Evolutionary conservation across 2,113 vertebrate species (phyloP).

Genomic region (Pseudorasbora parva): DNA sequence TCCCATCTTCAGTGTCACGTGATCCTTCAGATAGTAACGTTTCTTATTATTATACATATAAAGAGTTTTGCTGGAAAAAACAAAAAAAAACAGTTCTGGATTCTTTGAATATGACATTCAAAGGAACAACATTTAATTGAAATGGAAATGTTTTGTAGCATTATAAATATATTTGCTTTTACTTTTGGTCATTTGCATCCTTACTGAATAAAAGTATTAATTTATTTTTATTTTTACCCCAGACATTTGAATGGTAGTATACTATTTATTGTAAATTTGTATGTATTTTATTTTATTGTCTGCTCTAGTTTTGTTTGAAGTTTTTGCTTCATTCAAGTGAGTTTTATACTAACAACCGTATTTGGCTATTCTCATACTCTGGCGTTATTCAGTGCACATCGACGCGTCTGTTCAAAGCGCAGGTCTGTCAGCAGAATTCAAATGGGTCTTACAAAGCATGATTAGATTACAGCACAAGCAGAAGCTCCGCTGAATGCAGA

Average conservation of each 20-base stretch:
- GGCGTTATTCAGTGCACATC: conserved; percentile 48
- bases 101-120: too few species aligned
- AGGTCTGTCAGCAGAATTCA: conserved; percentile 59
- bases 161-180: too few species aligned
- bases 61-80: too few species aligned
- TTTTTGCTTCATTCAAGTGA: background rate
- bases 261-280: background rate
- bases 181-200: background rate
- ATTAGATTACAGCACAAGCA: conserved; percentile 37
- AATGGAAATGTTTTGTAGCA: too few species aligned
- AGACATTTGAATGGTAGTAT: background rate
- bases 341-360: background rate
- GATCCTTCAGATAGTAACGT: background rate
- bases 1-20: background rate
- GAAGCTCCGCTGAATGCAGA: conserved; percentile 2
- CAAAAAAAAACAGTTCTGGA: too few species aligned
- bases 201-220: background rate
- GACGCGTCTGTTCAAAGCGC: conserved; percentile 25
- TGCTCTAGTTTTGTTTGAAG: background rate
- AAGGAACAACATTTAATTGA: too few species aligned
- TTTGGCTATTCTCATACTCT: background rate
- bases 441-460: conserved; percentile 46
- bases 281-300: too few species aligned
- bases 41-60: too few species aligned
- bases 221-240: background rate